These are phyloP conservation scores for Charina bottae DNA, from an alignment of 2,113 vertebrate genomes.

Conservation along the genomic window DNA sequence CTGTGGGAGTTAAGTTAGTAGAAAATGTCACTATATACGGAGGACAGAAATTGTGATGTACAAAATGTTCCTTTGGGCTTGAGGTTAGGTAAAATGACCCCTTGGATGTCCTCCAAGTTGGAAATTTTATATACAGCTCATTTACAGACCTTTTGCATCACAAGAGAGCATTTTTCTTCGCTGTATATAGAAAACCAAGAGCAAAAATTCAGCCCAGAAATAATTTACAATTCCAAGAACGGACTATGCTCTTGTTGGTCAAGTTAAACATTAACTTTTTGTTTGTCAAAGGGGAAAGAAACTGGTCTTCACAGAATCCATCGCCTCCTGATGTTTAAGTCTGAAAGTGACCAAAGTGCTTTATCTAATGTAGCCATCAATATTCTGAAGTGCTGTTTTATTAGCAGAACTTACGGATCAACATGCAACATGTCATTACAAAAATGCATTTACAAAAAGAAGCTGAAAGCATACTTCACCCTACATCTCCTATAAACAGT, in stretches of 20 bases:
- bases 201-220: background rate
- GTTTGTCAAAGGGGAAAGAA: background rate
- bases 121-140: background rate
- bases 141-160: background rate
- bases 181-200: background rate
- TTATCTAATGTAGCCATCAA: background rate
- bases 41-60: background rate
- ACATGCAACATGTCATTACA: background rate
- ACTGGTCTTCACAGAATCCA: background rate
- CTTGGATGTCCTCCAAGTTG: background rate
- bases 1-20: background rate
- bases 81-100: background rate
- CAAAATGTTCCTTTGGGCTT: constrained; percentile 16
- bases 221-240: constrained; percentile 20
- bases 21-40: background rate
- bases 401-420: background rate
- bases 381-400: background rate
- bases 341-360: background rate
- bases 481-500: background rate
- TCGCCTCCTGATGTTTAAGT: background rate
- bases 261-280: constrained; percentile 23
- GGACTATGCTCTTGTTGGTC: background rate
- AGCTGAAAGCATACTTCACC: background rate
- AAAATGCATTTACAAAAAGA: background rate
- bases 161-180: background rate